phyloP scores from a whole-genome alignment of 2,888 invertebrate species.

The Ischnura elegans region DNA sequence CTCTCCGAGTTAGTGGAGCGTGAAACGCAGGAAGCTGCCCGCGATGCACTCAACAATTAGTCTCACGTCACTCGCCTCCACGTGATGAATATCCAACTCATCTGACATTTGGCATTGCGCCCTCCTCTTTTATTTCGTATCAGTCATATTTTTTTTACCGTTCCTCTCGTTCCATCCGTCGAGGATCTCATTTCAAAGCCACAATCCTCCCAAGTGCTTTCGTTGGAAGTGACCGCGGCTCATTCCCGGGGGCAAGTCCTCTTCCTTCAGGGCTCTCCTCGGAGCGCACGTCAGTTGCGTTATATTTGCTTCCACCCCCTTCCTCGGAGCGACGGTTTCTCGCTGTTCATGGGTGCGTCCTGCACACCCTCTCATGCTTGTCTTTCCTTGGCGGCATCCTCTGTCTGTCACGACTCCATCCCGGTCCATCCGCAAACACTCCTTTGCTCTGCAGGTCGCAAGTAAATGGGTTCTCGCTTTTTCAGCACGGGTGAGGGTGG shows the following conservation, averaged over 20 bases:
- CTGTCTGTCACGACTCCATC: neutral
- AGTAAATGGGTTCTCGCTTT: neutral
- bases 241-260: too few species aligned
- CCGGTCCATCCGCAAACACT: neutral
- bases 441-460: neutral
- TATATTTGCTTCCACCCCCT: neutral
- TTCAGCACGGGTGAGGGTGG: constrained; percentile 1
- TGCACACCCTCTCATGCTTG: neutral
- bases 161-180: neutral
- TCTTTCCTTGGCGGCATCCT: constrained; percentile 20
- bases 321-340: neutral
- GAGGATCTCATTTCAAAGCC: neutral
- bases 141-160: neutral
- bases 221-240: too few species aligned
- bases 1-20: constrained; percentile 27
- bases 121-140: neutral
- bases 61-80: constrained; percentile 12
- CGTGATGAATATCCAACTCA: constrained; percentile 22
- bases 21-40: constrained; percentile 30
- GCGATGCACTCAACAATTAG: constrained; percentile 56
- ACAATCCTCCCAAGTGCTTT: neutral
- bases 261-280: too few species aligned
- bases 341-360: neutral
- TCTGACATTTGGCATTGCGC: constrained; percentile 28
- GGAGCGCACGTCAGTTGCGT: too few species aligned